These are phyloP conservation scores for Daboia siamensis DNA, from an alignment of 2,113 vertebrate species.

Conservation along the genomic window DNA sequence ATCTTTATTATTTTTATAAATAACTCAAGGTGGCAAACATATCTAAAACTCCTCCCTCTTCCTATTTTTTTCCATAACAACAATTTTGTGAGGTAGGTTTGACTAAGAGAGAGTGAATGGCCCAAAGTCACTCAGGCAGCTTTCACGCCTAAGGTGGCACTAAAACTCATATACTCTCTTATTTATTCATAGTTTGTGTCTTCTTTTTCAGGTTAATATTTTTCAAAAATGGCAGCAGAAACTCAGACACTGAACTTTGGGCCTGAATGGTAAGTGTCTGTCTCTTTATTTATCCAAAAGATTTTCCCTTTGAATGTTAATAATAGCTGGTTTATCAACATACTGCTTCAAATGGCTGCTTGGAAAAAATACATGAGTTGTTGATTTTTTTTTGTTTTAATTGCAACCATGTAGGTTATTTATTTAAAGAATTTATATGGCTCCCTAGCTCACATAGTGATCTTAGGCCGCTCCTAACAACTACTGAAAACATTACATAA, in stretches of 20 bases:
- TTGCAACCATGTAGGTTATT: not conserved
- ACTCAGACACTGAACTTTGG: slow-evolving; percentile 99
- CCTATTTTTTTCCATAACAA: too few relatives aligned
- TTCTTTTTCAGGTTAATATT: slow-evolving; percentile 73
- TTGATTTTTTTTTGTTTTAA: not conserved
- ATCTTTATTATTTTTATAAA: too few relatives aligned
- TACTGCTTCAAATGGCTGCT: not conserved
- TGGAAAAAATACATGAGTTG: not conserved
- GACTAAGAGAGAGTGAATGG: too few relatives aligned
- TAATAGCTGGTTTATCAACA: fast-evolving
- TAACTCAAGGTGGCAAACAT: too few relatives aligned
- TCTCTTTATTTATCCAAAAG: not conserved
- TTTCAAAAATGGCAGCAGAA: slow-evolving; percentile 89
- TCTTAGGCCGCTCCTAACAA: not conserved
- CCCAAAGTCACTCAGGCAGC: too few relatives aligned
- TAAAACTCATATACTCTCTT: not conserved
- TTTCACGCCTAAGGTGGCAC: not conserved
- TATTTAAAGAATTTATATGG: not conserved
- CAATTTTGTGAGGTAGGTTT: too few relatives aligned
- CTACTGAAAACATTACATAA: not conserved
- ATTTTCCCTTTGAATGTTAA: not conserved
- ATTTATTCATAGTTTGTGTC: slow-evolving; percentile 23
- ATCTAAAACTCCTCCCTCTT: too few relatives aligned
- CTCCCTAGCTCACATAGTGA: not conserved
- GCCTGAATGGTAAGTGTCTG: slow-evolving; percentile 92